Conservation (phyloP, 2,797 vertebrate genomes). For the Stomatorhinus walkeri region DNA sequence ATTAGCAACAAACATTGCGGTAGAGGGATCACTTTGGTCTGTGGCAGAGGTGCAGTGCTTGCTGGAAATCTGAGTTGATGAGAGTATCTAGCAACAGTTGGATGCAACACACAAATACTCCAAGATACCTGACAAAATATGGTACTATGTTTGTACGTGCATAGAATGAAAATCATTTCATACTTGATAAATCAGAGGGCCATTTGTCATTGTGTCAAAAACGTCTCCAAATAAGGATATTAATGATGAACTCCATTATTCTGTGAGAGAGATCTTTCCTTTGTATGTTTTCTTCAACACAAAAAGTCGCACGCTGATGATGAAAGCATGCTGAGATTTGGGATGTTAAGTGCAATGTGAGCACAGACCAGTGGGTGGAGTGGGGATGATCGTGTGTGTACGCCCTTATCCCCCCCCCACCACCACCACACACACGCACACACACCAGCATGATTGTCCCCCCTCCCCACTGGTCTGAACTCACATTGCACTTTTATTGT, state of each 20-base stretch:
- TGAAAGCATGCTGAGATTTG: too few relatives aligned
- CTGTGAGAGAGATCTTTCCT: background rate
- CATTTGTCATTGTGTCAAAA: background rate
- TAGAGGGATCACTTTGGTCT: background rate
- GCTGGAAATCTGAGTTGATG: background rate
- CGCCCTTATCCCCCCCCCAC: background rate
- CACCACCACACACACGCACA: too few relatives aligned
- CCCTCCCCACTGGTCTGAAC: background rate
- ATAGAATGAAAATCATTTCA: background rate
- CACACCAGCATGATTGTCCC: too few relatives aligned
- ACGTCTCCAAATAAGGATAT: background rate
- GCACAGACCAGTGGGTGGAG: too few relatives aligned
- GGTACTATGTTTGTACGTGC: background rate
- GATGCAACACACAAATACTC: background rate
- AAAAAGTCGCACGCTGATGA: too few relatives aligned
- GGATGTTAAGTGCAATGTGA: too few relatives aligned
- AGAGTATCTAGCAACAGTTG: background rate
- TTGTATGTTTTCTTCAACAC: background rate
- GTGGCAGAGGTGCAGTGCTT: background rate
- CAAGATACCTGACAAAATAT: background rate
- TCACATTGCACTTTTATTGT: background rate
- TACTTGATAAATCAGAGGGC: background rate
- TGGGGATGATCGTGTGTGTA: too few relatives aligned
- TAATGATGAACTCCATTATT: background rate
- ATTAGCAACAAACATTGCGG: background rate